A percentile compares a stretch with the other conserved stretches of the same genome.
Conservation (phyloP, 2,797 vertebrate species). For the Scolopax rusticola region DNA sequence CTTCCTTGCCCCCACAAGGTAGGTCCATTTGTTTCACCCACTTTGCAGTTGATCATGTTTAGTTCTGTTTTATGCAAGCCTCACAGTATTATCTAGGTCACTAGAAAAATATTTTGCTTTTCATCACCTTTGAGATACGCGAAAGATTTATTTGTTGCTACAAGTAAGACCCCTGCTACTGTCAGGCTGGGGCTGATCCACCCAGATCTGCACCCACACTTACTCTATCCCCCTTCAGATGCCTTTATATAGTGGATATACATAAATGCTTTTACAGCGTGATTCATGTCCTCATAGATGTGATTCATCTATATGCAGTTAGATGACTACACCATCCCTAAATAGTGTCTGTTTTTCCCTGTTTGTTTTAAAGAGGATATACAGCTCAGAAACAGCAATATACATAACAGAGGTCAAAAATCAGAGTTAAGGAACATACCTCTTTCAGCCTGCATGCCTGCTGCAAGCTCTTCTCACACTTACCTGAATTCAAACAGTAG, state of each 20-base stretch:
- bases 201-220: background rate
- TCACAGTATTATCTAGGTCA: background rate
- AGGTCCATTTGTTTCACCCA: background rate
- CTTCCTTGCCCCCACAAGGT: background rate
- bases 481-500: background rate
- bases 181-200: background rate
- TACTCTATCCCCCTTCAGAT: background rate
- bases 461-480: background rate
- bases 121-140: background rate
- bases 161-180: background rate
- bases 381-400: background rate
- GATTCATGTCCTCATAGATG: background rate
- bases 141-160: background rate
- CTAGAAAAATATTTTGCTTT: background rate
- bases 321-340: background rate
- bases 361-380: background rate
- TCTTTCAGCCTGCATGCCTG: background rate
- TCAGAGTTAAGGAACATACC: background rate
- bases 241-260: background rate
- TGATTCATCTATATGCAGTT: background rate
- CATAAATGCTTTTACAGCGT: background rate
- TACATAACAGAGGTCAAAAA: background rate
- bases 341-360: background rate
- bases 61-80: background rate
- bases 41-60: background rate